Evolutionary conservation across 2,797 vertebrate species (phyloP), one percentile per base, ranked within the genome.

Genomic region (Leptoclinus maculatus): DNA sequence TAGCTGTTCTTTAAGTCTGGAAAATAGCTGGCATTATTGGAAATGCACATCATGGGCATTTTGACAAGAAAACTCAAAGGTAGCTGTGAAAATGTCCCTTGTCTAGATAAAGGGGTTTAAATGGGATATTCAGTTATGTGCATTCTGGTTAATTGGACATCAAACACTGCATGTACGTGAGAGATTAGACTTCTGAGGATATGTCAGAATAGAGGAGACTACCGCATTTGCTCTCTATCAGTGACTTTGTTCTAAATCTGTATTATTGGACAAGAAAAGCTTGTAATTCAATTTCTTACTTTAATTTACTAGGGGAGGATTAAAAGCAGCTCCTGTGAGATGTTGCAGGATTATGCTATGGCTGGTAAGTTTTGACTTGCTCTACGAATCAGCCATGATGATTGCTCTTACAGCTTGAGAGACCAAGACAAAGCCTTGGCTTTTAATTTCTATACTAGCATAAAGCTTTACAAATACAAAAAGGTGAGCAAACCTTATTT

Each of bases 131-230:
- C 87, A 88, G 86, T 86, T 87, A 86, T 90, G 88, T 83, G 91
- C 90, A 92, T 93, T 90, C 87, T 91, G 79, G 69, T 86, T 93
- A 92, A 94, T 92, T 94, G 89, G 89, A 93, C 91, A 91, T 93
- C 92, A 93, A 92, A 92, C 87, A 84, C 87, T 62, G 77, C 79
- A 71, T 88, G 89, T 89, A 87, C 74, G 74, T 84, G 85, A 87
- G 90, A 92, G 93, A 94, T 92, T 92, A 93, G 80, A 89, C 87
- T 90, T 91, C 79, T 92, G 87, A 92, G 88, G 81, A 87, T 86
- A 81, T 86, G 87, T 92, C 91, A 90, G 88, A 89, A 78, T 77
- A 83, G 72, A 88, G 78, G 78, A 89, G 81, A 77, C 77, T 70
- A 88, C 79, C 56, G 60, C 85, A 89, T 92, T 93, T 91, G 76